Percentiles rank a stretch among this genome's conserved stretches.
Evolutionary conservation across 2,113 vertebrate genomes (phyloP).

Genomic region (Aptenodytes forsteri): DNA sequence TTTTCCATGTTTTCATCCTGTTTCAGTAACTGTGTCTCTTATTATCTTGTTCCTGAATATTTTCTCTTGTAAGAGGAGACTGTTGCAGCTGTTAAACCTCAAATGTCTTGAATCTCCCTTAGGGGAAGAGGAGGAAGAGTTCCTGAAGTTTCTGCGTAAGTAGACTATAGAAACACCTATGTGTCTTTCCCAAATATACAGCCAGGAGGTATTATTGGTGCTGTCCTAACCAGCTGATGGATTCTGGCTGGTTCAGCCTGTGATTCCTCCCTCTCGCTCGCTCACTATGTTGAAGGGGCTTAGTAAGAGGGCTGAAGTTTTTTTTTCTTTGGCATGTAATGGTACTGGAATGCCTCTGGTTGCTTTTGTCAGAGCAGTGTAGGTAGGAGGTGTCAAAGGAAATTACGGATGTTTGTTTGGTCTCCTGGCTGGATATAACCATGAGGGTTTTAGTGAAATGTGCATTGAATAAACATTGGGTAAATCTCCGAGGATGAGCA

Average conservation of each 20-base stretch:
- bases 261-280: neutral
- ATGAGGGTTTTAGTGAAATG: slow-evolving; percentile 32
- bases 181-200: neutral
- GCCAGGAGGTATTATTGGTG: neutral
- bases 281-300: neutral
- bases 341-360: neutral
- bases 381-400: slow-evolving; percentile 46
- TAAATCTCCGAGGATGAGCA: neutral
- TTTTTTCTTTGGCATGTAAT: neutral
- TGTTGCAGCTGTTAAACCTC: slow-evolving; percentile 60
- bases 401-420: slow-evolving; percentile 50
- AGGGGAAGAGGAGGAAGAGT: slow-evolving; percentile 32
- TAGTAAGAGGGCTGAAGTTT: neutral
- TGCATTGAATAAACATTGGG: slow-evolving; percentile 42
- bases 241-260: neutral
- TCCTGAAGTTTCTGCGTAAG: slow-evolving; percentile 7
- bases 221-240: neutral
- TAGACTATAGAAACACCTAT: neutral
- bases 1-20: slow-evolving; percentile 42
- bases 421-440: slow-evolving; percentile 13
- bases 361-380: slow-evolving; percentile 7
- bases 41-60: slow-evolving; percentile 61
- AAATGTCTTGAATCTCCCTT: slow-evolving; percentile 45
- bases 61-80: slow-evolving; percentile 45
- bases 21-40: slow-evolving; percentile 46